Percentiles rank a stretch among this genome's conserved stretches.
Evolutionary conservation across 2,888 invertebrate species (phyloP).

Genomic region (Lasioglossum lativentre): DNA sequence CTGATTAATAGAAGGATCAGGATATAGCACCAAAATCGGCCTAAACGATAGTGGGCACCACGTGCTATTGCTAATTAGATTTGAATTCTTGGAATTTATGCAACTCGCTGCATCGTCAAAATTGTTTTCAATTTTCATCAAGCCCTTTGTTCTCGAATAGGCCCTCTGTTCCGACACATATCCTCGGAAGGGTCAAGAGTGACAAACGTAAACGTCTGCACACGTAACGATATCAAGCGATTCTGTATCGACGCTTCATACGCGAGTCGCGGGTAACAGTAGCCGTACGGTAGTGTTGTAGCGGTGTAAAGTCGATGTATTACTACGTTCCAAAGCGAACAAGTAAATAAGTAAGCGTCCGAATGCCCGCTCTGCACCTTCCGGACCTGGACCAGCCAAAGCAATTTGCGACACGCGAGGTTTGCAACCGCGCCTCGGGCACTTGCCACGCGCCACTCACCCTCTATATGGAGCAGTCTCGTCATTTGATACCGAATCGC

Average conservation of each 20-base stretch:
- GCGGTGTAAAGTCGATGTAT: slow-evolving; percentile 56
- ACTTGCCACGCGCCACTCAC: slow-evolving; percentile 76
- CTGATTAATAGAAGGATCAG: too few species aligned
- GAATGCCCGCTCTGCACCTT: slow-evolving; percentile 65
- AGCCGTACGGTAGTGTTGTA: slow-evolving; percentile 25
- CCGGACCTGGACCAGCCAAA: slow-evolving; percentile 69
- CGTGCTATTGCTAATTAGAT: too few species aligned
- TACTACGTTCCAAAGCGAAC: slow-evolving; percentile 63
- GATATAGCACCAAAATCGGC: too few species aligned
- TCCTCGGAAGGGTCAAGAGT: too few species aligned
- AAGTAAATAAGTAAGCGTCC: slow-evolving; percentile 76
- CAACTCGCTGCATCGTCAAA: too few species aligned
- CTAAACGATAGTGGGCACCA: too few species aligned
- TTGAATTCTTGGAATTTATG: too few species aligned
- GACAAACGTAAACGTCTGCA: too few species aligned
- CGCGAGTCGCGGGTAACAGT: slow-evolving; percentile 36
- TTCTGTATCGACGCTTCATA: slow-evolving; percentile 36
- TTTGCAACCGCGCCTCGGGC: slow-evolving; percentile 73
- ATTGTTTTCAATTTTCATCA: too few species aligned
- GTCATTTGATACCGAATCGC: slow-evolving; percentile 37
- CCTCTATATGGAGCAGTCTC: slow-evolving; percentile 40
- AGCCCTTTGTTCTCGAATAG: too few species aligned
- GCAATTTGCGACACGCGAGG: slow-evolving; percentile 83
- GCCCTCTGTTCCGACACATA: too few species aligned
- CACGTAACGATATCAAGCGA: too few species aligned